phyloP scores from a whole-genome alignment of 1,140 invertebrate genomes.

The Drosophila pandora region DNA sequence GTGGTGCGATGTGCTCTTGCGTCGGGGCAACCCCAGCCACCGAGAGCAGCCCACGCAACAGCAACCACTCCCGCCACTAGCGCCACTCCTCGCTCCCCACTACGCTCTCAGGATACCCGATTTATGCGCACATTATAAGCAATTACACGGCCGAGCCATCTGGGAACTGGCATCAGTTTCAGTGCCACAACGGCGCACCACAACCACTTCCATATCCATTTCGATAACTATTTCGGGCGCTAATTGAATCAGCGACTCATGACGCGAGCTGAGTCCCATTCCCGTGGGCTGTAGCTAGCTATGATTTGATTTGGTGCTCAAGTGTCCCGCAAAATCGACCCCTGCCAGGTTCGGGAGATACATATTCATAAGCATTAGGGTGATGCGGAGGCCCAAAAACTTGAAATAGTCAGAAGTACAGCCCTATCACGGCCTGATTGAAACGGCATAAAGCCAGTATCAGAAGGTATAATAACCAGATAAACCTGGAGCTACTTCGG shows the following conservation, averaged over 20 bases:
- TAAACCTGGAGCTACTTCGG: background rate
- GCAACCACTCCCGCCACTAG: conserved; percentile 4
- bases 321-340: conserved; percentile 34
- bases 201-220: conserved; percentile 40
- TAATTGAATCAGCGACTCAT: conserved; percentile 70
- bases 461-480: too few species aligned
- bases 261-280: conserved; percentile 16
- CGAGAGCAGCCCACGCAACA: conserved; percentile 17
- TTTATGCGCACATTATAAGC: conserved; percentile 74
- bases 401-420: background rate
- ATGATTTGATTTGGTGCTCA: conserved; percentile 61
- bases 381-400: background rate
- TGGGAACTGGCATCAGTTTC: conserved; percentile 20
- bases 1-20: conserved; percentile 19
- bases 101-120: conserved; percentile 18
- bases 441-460: too few species aligned
- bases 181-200: background rate
- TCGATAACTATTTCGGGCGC: conserved; percentile 60
- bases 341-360: background rate
- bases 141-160: conserved; percentile 54
- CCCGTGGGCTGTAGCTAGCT: conserved; percentile 32
- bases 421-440: too few species aligned
- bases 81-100: background rate
- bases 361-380: conserved; percentile 18
- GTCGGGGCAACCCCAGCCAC: conserved; percentile 20